These are phyloP conservation scores for Eolophus roseicapilla DNA, from an alignment of 2,113 vertebrate genomes.

Conservation along the genomic window DNA sequence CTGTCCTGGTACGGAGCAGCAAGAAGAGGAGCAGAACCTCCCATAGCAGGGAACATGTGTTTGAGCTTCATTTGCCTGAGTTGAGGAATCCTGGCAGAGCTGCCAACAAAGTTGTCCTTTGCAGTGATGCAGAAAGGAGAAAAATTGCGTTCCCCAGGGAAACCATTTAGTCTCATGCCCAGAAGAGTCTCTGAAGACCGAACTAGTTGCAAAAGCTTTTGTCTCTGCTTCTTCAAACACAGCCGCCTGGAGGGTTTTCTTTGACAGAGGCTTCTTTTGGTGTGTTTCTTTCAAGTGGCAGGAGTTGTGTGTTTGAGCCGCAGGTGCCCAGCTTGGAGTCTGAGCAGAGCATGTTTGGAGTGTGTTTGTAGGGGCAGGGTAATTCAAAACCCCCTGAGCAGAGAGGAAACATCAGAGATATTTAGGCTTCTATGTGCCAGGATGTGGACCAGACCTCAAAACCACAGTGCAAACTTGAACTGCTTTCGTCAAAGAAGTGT, in stretches of 20 bases:
- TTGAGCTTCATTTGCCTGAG: neutral
- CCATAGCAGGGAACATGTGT: accelerated
- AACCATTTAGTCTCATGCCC: neutral
- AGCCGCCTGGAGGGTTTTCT: constrained; percentile 7
- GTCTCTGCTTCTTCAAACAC: constrained; percentile 44
- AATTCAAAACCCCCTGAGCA: neutral
- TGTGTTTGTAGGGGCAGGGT: neutral
- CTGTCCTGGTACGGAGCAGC: neutral
- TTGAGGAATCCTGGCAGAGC: neutral
- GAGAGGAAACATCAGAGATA: neutral
- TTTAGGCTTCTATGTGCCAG: neutral
- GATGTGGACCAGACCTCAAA: neutral
- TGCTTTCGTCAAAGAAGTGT: neutral
- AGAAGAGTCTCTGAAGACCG: neutral
- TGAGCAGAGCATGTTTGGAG: neutral
- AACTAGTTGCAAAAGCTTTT: constrained; percentile 8
- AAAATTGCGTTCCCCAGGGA: neutral
- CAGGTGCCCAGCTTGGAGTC: constrained; percentile 12
- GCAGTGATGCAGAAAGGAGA: neutral
- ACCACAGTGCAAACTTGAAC: neutral
- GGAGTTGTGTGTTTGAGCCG: neutral
- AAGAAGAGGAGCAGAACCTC: neutral
- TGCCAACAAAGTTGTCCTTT: neutral
- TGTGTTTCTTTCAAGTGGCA: constrained; percentile 33
- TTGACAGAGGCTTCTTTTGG: constrained; percentile 23